Base-by-base conservation (phyloP, 2,113 vertebrate species). In the Zapornia atra region DNA sequence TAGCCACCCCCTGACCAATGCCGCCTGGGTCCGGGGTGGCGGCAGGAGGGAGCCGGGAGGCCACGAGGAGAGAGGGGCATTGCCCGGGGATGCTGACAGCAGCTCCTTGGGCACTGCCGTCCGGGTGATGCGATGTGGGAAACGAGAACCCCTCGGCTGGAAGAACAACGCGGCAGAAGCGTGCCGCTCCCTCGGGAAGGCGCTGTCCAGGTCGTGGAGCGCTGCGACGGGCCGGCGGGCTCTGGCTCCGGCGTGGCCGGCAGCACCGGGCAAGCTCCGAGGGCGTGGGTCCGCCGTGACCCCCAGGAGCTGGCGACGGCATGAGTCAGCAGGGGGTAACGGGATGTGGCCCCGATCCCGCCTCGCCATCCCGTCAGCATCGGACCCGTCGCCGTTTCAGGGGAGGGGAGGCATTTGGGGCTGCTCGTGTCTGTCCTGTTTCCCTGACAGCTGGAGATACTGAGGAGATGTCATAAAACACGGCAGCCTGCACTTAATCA, bases 371-470 rank as follows among this genome's bases (percentile, higher is more conserved):
- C 42, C 29, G 9, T n/a, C 73, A 7, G 59, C 22, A 3, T 6
- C 12, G 36, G 56, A 40, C 56, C 89, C 36, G 85, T 19, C 46
- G 54, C 70, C 34, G 13, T 22, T 61, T 25, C n/a, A 57, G 61
- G n/a, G 61, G 15, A 34, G 19, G 28, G 40, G 38, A 60, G 64
- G 50, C 68, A 10, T 50, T 77, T 91, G n/a, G 42, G 70, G 66
- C 66, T 70, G 72, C 44, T 76, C 29, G 8, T 59, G 72, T 63
- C 68, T 51, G n/a, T 51, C 44, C 61, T 24, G 80, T 61, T 56
- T 26, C 34, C 73, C 82, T 85, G 88, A 83, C 86, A 92, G 93
- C 78, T 89, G 70, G 83, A 75, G 84, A 86, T 65, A 79, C 54
- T 4, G 54, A n/a, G 70, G 81, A 66, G 57, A 56, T 87, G 71